Conservation (phyloP, 2,113 vertebrate species). For the Centropristis striata region DNA sequence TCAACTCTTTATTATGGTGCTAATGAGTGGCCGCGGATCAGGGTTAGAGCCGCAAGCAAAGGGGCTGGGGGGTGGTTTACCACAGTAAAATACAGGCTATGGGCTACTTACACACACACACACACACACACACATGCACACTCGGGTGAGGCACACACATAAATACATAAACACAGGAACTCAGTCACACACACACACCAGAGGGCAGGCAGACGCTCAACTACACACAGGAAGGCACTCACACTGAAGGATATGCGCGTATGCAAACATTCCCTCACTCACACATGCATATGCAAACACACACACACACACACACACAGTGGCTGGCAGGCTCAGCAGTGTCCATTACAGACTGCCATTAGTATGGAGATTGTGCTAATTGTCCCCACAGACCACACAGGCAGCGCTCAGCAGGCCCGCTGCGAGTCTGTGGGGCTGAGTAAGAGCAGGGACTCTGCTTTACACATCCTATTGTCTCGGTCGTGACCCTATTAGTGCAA, state of each 20-base stretch:
- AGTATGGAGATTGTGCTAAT: slow-evolving; percentile 86
- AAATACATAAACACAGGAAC: slow-evolving; percentile 16
- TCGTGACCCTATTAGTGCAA: slow-evolving; percentile 77
- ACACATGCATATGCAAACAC: slow-evolving; percentile 55
- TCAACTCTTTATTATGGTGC: slow-evolving; percentile 85
- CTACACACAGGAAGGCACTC: slow-evolving; percentile 57
- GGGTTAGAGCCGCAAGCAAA: slow-evolving; percentile 62
- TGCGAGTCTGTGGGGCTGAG: slow-evolving; percentile 56
- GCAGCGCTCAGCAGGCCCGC: slow-evolving; percentile 69
- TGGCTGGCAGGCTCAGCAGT: slow-evolving; percentile 76
- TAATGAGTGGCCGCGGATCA: slow-evolving; percentile 83
- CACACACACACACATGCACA: slow-evolving; percentile 15
- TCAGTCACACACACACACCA: slow-evolving; percentile 25
- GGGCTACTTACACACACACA: slow-evolving; percentile 33
- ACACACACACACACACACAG: slow-evolving; percentile 47
- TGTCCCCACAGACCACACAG: slow-evolving; percentile 85
- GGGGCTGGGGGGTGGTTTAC: slow-evolving; percentile 32
- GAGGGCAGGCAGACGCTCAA: slow-evolving; percentile 31
- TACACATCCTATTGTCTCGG: slow-evolving; percentile 74
- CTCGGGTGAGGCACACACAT: background rate
- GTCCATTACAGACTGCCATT: slow-evolving; percentile 81
- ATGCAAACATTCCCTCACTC: slow-evolving; percentile 66
- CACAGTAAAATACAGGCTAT: slow-evolving; percentile 58
- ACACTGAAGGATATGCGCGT: slow-evolving; percentile 58
- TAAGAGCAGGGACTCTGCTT: slow-evolving; percentile 57